Conservation (phyloP, 2,797 vertebrate species). For the Parauchenoglanis ngamensis region DNA sequence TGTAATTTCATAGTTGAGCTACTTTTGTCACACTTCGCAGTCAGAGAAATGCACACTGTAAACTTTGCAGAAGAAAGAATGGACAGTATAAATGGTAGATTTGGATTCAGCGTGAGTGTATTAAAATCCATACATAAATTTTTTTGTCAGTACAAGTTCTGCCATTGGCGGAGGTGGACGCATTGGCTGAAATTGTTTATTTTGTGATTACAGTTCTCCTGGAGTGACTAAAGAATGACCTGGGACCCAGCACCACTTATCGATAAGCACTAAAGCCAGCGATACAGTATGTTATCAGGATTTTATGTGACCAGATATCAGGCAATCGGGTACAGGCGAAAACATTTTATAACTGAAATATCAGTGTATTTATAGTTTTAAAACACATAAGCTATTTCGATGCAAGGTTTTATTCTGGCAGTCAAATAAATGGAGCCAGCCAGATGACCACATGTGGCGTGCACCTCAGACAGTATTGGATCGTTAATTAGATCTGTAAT, state of each 20-base stretch:
- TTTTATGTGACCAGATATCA: neutral
- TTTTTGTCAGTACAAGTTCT: neutral
- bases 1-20: neutral
- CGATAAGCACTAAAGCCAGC: neutral
- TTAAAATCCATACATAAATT: neutral
- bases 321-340: neutral
- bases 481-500: neutral
- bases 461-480: neutral
- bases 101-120: neutral
- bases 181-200: neutral
- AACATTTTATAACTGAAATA: neutral
- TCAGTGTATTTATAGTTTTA: neutral
- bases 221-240: neutral
- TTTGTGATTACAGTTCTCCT: neutral
- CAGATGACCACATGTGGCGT: neutral
- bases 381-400: neutral
- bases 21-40: neutral
- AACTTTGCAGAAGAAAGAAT: neutral
- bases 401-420: neutral
- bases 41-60: neutral
- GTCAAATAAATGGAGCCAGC: neutral
- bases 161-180: neutral
- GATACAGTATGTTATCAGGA: neutral
- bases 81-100: neutral
- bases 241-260: neutral